These are phyloP conservation scores for Zygogramma bicolorata DNA, from an alignment of 2,888 invertebrate species.

Conservation along the genomic window DNA sequence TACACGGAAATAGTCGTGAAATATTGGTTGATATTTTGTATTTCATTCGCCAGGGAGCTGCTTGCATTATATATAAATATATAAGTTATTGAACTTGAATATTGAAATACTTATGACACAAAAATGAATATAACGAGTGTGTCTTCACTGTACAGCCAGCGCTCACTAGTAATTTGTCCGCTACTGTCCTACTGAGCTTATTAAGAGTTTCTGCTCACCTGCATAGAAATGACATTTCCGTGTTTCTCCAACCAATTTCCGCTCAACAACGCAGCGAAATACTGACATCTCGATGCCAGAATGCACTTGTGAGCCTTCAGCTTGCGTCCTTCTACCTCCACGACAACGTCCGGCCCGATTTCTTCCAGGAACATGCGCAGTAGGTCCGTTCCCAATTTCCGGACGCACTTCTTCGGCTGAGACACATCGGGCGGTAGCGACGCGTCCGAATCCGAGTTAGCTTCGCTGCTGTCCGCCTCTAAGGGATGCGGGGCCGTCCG, in stretches of 20 bases:
- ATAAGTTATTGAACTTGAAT: too few relatives aligned
- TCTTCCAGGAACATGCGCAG: conserved; percentile 92
- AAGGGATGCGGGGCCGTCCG: conserved; percentile 63
- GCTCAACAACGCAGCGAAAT: conserved; percentile 91
- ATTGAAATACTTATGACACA: too few relatives aligned
- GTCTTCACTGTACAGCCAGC: too few relatives aligned
- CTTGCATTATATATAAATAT: too few relatives aligned
- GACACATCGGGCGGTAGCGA: conserved; percentile 61
- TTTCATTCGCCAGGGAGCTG: too few relatives aligned
- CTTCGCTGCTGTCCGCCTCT: conserved; percentile 60
- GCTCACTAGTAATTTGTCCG: too few relatives aligned
- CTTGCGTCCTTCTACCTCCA: conserved; percentile 85
- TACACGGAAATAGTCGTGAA: too few relatives aligned
- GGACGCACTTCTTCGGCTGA: conserved; percentile 59
- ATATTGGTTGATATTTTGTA: too few relatives aligned
- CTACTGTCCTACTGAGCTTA: too few relatives aligned
- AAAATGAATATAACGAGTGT: too few relatives aligned
- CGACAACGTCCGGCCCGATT: conserved; percentile 88
- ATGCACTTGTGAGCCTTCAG: conserved; percentile 94
- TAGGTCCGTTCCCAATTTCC: conserved; percentile 85
- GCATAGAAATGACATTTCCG: conserved; percentile 85
- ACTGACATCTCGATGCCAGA: conserved; percentile 90
- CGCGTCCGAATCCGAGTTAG: conserved; percentile 54
- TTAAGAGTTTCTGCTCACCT: too few relatives aligned
- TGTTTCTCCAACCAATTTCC: conserved; percentile 87